Conservation (phyloP, 1,140 invertebrate species). For the Apis laboriosa region DNA sequence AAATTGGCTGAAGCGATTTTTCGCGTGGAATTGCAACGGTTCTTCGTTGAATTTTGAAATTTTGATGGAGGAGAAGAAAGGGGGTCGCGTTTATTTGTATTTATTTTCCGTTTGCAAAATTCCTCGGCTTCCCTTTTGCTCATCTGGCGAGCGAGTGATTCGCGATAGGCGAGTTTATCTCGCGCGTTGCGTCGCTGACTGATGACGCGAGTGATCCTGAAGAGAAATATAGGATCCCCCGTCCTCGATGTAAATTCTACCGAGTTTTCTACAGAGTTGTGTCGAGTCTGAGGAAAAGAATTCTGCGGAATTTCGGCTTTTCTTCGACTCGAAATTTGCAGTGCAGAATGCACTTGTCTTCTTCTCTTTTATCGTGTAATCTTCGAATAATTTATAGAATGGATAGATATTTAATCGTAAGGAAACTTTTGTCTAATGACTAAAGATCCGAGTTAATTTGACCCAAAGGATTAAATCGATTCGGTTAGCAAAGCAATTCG, state of each 20-base stretch:
- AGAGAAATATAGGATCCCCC: slow-evolving; percentile 28
- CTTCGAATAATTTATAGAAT: no score
- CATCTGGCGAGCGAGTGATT: slow-evolving; percentile 23
- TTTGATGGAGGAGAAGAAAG: no score
- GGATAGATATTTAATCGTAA: no score
- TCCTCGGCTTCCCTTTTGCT: slow-evolving; percentile 9
- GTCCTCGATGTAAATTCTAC: slow-evolving; percentile 23
- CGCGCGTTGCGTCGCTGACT: slow-evolving; percentile 29
- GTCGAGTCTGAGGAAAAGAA: neutral
- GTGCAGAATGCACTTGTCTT: no score
- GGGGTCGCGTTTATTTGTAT: neutral
- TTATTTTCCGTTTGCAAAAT: slow-evolving; percentile 39
- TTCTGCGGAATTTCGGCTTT: slow-evolving; percentile 25
- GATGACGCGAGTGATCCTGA: slow-evolving; percentile 33
- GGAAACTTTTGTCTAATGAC: no score
- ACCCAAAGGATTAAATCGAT: no score
- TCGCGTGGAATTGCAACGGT: neutral
- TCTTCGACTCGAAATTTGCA: neutral
- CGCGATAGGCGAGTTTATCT: slow-evolving; percentile 52
- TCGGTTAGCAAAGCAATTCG: neutral
- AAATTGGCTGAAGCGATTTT: neutral
- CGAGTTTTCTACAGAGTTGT: slow-evolving; percentile 9
- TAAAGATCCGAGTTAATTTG: no score
- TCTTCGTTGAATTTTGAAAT: neutral
- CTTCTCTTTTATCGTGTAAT: no score